phyloP scores from a whole-genome alignment of 92 coral and sea anemone species.

The Pocillopora meandrina region DNA sequence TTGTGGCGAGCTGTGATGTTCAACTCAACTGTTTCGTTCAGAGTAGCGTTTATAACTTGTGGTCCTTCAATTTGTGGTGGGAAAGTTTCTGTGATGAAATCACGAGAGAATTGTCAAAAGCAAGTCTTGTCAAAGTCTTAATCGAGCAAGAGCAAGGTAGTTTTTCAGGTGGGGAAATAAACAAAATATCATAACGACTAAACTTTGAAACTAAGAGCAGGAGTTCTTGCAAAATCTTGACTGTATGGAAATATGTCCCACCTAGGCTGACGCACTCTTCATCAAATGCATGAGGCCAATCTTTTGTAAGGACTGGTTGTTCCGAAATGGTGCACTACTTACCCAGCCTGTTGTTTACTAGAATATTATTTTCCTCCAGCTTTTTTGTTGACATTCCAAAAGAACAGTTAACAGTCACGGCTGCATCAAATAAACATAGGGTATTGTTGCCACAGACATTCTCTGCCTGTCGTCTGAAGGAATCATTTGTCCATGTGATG shows the following conservation, averaged over 20 bases:
- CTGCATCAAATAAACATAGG: conserved; percentile 73
- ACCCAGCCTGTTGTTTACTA: conserved; percentile 58
- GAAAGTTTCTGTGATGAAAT: conserved; percentile 38
- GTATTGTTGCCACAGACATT: conserved; percentile 59
- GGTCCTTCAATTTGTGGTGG: conserved; percentile 63
- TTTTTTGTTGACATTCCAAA: conserved; percentile 57
- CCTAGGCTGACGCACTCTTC: too few relatives aligned
- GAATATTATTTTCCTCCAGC: conserved; percentile 46
- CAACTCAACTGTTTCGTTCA: conserved; percentile 45
- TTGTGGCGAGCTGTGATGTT: conserved; percentile 54
- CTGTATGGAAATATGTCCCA: too few relatives aligned
- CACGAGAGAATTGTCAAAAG: neutral
- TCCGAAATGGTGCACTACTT: neutral
- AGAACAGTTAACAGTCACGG: conserved; percentile 65
- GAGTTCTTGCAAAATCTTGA: too few relatives aligned
- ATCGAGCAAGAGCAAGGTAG: too few relatives aligned
- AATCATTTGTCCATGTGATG: conserved; percentile 54
- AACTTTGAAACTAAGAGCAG: neutral
- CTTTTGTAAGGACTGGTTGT: neutral
- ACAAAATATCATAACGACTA: neutral
- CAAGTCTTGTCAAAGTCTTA: neutral
- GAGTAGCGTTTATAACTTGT: conserved; percentile 43
- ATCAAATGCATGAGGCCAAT: too few relatives aligned
- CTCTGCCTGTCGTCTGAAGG: conserved; percentile 56
- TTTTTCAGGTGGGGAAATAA: too few relatives aligned